phyloP scores from a whole-genome alignment of 2,113 vertebrate genomes.

The Pelobates fuscus region DNA sequence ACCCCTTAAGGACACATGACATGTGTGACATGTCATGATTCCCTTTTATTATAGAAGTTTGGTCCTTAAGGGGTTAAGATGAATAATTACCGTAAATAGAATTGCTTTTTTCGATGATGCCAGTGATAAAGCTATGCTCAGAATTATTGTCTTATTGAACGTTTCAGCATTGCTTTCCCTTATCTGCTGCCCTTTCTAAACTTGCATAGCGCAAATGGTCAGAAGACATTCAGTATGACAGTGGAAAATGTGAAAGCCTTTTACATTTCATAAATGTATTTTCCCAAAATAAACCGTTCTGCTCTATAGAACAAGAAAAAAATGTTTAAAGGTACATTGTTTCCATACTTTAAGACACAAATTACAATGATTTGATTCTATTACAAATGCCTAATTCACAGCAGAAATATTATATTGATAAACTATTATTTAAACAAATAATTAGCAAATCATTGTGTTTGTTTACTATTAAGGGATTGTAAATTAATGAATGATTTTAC shows the following conservation, averaged over 20 bases:
- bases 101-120: conserved; percentile 8
- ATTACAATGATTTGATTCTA: background rate
- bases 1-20: no score
- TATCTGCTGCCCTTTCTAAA: conserved; percentile 3
- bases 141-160: conserved; percentile 9
- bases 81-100: conserved; percentile 39
- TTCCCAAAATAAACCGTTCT: background rate
- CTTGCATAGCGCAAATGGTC: background rate
- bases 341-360: background rate
- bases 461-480: no score
- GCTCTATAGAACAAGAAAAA: background rate
- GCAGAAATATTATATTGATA: no score
- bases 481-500: no score
- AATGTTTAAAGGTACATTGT: background rate
- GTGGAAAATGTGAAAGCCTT: background rate
- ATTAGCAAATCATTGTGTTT: no score
- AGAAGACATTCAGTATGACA: background rate
- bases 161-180: conserved; percentile 9
- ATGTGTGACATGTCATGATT: no score
- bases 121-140: conserved; percentile 6
- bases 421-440: no score
- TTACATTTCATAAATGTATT: background rate
- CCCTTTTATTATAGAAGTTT: no score
- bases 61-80: no score
- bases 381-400: background rate